Evolutionary conservation across 2,797 vertebrate genomes (phyloP), one percentile per base, ranked within the genome.

Genomic region (Parotocinclus haroldoi): DNA sequence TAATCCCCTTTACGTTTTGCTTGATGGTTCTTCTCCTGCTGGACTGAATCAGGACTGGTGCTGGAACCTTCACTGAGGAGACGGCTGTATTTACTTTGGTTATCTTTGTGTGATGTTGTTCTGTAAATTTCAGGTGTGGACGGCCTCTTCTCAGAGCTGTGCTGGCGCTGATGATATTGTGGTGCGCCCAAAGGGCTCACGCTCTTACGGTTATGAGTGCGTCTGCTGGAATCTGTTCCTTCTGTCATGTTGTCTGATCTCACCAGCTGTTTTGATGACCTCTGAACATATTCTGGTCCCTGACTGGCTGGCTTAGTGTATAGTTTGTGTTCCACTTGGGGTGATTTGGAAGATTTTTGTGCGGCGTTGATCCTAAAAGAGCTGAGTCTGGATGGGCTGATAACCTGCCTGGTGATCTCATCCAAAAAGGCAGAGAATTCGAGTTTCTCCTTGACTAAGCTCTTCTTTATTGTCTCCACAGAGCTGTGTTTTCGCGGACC

Each of bases 351-450:
- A 60, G 49, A 48, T 51, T 63, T 54, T 54, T 74, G 16, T 14
- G 40, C 11, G 8, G 45, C 38, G 18, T 9, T 36, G 18, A 89
- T 60, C 10, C 91, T 90, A 13, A 92, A 78, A 39, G 81, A 87
- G 17, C 42, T 87, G 17, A 93, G 89, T 14, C 74, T 81, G 0
- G 88, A 90, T 0, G 92, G 90, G 73, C 91, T 93, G 55, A 93
- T 87, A 12, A 94, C 89, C 54, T 90, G 91, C 45, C 80, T 85
- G 7, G 92, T 93, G 61, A 93, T 93, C 75, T 93, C 93, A 63
- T 93, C 88, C 42, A 93, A 79, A 82, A 94, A 93, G 9, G 88
- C 89, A 8, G 93, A 94, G 57, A 93, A 93, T 46, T 86, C 88
- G 40, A 91, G 18, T 71, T 92, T 94, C 74, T 85, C 87, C 68